phyloP scores from a whole-genome alignment of 2,888 invertebrate species.

The Mesorhabditis spiculigera region DNA sequence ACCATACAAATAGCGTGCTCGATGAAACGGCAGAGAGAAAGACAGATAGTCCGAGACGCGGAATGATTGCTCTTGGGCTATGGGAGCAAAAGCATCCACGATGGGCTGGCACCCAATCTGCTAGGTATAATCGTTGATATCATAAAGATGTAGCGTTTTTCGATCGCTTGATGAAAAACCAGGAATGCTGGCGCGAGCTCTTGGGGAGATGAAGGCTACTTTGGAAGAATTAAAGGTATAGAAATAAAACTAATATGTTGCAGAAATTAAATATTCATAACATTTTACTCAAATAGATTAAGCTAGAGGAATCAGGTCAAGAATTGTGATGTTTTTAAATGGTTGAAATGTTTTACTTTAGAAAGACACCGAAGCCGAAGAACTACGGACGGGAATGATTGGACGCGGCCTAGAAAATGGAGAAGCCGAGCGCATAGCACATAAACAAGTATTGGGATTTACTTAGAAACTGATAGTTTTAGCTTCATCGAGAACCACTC shows the following conservation, averaged over 20 bases:
- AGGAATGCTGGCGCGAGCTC: background rate
- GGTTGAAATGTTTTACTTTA: background rate
- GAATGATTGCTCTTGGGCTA: background rate
- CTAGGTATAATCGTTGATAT: background rate
- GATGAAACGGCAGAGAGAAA: too few relatives aligned
- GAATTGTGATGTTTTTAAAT: too few relatives aligned
- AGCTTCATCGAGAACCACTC: background rate
- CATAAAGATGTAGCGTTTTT: background rate
- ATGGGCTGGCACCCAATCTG: background rate
- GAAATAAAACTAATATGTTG: background rate
- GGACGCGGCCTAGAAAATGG: background rate
- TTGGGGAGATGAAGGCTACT: background rate
- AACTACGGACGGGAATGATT: background rate
- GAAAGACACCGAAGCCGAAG: background rate
- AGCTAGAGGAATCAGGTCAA: too few relatives aligned
- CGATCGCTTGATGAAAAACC: conserved; percentile 1
- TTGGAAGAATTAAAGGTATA: conserved; percentile 1
- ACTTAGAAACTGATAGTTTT: background rate
- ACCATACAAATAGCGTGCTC: too few relatives aligned
- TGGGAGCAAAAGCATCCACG: background rate
- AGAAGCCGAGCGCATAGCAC: background rate
- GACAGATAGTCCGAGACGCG: background rate
- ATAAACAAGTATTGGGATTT: background rate
- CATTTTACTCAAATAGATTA: background rate
- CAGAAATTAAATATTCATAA: too few relatives aligned